Conservation (phyloP, 2,113 vertebrate genomes). For the Odocoileus virginianus region DNA sequence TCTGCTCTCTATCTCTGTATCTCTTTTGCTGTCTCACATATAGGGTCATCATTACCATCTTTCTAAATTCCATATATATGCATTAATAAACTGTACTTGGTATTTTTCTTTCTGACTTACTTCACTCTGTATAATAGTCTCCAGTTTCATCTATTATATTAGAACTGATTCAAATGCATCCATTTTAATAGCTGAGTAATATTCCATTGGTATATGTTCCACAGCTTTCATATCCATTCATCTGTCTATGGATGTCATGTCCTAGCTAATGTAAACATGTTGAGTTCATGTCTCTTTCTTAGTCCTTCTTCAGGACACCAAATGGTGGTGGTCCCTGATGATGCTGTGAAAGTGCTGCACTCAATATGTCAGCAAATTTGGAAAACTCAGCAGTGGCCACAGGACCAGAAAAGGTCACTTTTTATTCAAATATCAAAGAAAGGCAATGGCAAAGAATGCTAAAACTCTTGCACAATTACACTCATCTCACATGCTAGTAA, state of each 20-base stretch:
- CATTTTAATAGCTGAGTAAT: not conserved
- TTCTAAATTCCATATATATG: not conserved
- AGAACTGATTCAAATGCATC: not conserved
- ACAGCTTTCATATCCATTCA: not conserved
- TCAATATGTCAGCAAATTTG: not conserved
- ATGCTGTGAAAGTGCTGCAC: not conserved
- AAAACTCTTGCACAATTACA: accelerated
- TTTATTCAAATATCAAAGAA: not conserved
- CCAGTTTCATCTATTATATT: not conserved
- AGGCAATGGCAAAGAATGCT: not conserved
- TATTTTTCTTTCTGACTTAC: not conserved
- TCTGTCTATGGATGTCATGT: not conserved
- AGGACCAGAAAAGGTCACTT: not conserved
- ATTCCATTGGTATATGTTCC: not conserved
- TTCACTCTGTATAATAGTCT: not conserved
- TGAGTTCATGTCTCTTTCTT: not conserved
- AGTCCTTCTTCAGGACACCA: not conserved
- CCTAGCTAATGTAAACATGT: not conserved
- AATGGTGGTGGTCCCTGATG: not conserved
- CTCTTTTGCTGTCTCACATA: not conserved
- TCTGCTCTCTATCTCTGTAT: not conserved
- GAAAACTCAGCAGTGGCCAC: not conserved
- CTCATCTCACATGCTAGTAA: not conserved
- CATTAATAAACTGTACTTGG: not conserved
- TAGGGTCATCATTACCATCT: not conserved